These are phyloP conservation scores for Tenthredo scrophulariae DNA, from an alignment of 2,888 invertebrate genomes.

Conservation along the genomic window DNA sequence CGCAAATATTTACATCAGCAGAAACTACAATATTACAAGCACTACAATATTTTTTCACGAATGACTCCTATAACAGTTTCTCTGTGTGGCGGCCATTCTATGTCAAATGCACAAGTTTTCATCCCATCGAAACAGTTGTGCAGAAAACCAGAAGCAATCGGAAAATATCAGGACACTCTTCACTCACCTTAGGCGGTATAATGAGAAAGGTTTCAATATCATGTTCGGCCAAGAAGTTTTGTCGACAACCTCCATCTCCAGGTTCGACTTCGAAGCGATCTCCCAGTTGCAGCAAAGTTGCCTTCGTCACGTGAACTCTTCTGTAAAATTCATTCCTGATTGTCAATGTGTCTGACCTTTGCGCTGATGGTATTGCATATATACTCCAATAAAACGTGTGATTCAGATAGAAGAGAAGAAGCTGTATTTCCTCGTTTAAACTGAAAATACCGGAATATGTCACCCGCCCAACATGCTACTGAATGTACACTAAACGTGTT, in stretches of 20 bases:
- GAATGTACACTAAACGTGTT: too few relatives aligned
- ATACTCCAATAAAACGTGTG: neutral
- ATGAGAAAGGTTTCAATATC: conserved; percentile 94
- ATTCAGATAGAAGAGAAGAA: neutral
- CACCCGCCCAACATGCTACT: too few relatives aligned
- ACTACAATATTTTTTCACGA: too few relatives aligned
- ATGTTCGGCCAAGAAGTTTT: conserved; percentile 92
- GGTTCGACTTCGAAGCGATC: conserved; percentile 92
- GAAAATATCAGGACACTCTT: neutral
- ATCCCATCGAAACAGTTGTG: too few relatives aligned
- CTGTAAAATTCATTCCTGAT: conserved; percentile 78
- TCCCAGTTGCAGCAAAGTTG: conserved; percentile 89
- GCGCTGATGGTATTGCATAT: neutral
- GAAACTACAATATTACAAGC: too few relatives aligned
- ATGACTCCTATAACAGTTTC: too few relatives aligned
- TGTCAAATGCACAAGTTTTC: too few relatives aligned
- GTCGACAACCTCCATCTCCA: conserved; percentile 90
- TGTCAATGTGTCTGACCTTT: neutral
- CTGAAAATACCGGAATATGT: neutral
- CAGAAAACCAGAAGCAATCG: neutral
- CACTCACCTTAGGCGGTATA: conserved; percentile 88
- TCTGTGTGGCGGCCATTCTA: too few relatives aligned
- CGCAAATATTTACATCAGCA: too few relatives aligned
- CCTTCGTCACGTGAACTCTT: conserved; percentile 92
- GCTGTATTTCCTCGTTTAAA: too few relatives aligned